These are phyloP conservation scores for Drosophila robusta DNA, from an alignment of 2,888 invertebrate genomes.

Conservation along the genomic window DNA sequence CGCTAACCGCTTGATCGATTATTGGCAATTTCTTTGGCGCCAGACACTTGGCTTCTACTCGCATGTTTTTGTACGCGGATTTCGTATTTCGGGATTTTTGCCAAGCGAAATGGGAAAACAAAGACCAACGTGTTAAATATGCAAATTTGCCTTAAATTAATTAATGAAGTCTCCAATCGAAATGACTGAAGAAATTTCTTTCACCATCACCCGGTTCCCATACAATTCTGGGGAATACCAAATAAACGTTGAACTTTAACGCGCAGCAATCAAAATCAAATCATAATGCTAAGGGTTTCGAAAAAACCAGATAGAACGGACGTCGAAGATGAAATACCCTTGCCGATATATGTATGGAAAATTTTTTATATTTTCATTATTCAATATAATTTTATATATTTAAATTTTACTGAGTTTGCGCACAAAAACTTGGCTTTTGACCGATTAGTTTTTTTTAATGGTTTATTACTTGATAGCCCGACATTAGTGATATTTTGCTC, in stretches of 20 bases:
- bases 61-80: constrained; percentile 57
- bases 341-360: not conserved
- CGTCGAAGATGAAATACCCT: not conserved
- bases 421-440: too few relatives aligned
- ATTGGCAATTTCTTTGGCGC: constrained; percentile 79
- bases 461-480: too few relatives aligned
- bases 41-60: constrained; percentile 54
- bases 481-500: too few relatives aligned
- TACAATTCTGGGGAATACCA: constrained; percentile 65
- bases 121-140: constrained; percentile 63
- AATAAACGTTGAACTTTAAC: constrained; percentile 15
- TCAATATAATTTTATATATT: too few relatives aligned
- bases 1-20: constrained; percentile 70
- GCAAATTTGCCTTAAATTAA: constrained; percentile 64
- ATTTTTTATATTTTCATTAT: too few relatives aligned
- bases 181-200: constrained; percentile 60
- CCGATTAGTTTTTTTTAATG: too few relatives aligned
- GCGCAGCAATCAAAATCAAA: not conserved
- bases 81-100: constrained; percentile 55
- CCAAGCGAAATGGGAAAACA: constrained; percentile 12
- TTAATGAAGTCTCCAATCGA: constrained; percentile 48
- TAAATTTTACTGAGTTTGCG: too few relatives aligned
- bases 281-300: not conserved
- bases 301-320: not conserved
- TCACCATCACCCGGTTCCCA: constrained; percentile 32